Base-by-base conservation (phyloP, 2,797 vertebrate genomes). In the Florisuga fusca region DNA sequence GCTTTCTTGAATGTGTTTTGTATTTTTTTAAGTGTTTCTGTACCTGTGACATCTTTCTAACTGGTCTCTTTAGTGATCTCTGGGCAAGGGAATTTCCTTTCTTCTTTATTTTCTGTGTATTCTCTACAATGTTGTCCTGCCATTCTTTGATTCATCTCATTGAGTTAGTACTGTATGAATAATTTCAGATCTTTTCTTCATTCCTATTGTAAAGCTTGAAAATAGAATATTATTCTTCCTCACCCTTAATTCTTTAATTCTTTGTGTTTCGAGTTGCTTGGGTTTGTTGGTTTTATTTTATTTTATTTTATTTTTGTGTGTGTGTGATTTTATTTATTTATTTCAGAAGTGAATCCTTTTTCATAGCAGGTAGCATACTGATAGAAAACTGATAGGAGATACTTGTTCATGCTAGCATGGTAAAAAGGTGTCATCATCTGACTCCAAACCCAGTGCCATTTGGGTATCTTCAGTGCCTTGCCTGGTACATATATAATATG, bases 161-260 rank as follows among this genome's bases (percentile, higher is more conserved):
- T 85, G 72, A 80, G 36, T 87, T 87, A 72, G n/a, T 75, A n/a
- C 33, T 80, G 59, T 8, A 68, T 55, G 23, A 75, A 80, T 78
- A 74, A 69, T 66, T 38, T n/a, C 81, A 80, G 68, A 31, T 79
- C 5, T 58, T 83, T 57, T 71, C 7, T 81, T 59, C 5, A 2
- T 43, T 95, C 25, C 29, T 84, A 0, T 41, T 75, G 31, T 34
- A 57, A 61, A 77, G 9, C 19, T 85, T 67, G 50, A 71, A 92
- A 93, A 58, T 20, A 64, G 3, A 0, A 0, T 53, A 9, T 88
- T 61, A 43, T 75, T 46, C 8, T 91, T 79, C 43, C 27, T 14
- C 8, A 46, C 12, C 7, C 16, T 46, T 23, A 31, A n/a, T 58
- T 87, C 12, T 61, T 50, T 26, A 31, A n/a, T 58, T 87, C 12